phyloP scores from a whole-genome alignment of 2,797 vertebrate species.

The Enteromius treurensis region DNA sequence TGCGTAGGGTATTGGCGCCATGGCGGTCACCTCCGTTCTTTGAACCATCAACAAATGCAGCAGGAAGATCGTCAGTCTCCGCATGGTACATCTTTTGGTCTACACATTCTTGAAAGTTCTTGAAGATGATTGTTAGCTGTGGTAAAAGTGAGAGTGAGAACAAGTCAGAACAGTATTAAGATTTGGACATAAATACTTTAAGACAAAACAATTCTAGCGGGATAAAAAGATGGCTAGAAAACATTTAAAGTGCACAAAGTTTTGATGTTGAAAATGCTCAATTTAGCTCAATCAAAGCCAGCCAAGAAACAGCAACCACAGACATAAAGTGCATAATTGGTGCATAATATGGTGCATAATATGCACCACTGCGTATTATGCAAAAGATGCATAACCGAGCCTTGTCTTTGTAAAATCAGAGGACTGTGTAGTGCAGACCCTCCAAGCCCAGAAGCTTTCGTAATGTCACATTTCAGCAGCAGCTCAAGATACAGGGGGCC shows the following conservation, averaged over 20 bases:
- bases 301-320: not conserved
- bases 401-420: conserved; percentile 58
- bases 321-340: not conserved
- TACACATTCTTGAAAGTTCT: conserved; percentile 96
- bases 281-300: not conserved
- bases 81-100: conserved; percentile 98
- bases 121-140: conserved; percentile 98
- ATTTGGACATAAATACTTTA: not conserved
- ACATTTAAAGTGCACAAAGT: not conserved
- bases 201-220: not conserved
- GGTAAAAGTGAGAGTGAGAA: conserved; percentile 15
- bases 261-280: not conserved
- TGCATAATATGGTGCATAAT: too few species aligned
- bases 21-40: conserved; percentile 92
- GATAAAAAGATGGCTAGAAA: not conserved
- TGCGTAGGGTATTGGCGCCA: conserved; percentile 89
- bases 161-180: conserved; percentile 20
- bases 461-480: conserved; percentile 74
- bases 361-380: conserved; percentile 15
- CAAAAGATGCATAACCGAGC: conserved; percentile 30
- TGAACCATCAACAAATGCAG: conserved; percentile 92
- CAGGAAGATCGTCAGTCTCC: conserved; percentile 91
- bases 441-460: conserved; percentile 61
- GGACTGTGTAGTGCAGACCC: conserved; percentile 62
- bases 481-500: conserved; percentile 73